These are phyloP conservation scores for Thymallus thymallus DNA, from an alignment of 2,113 vertebrate genomes.

Conservation along the genomic window DNA sequence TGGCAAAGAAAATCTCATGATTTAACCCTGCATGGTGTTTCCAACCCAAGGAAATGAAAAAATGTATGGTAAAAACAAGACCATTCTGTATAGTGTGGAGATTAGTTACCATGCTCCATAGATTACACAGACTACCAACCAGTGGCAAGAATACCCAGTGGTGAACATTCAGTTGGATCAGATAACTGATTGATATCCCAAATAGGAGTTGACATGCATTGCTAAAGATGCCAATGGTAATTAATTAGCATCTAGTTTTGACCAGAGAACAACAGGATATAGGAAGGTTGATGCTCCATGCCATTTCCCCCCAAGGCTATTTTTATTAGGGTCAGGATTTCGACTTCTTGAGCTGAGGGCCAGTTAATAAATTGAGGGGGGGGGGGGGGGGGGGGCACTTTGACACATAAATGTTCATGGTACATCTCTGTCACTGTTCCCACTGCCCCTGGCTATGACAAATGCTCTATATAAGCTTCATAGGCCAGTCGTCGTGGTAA, in stretches of 20 bases:
- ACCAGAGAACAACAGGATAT: constrained; percentile 87
- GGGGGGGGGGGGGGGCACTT: too few species aligned
- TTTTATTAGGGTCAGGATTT: constrained; percentile 88
- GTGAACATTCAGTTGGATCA: constrained; percentile 73
- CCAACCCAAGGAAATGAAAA: not conserved
- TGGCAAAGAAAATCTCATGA: not conserved
- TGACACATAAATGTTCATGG: constrained; percentile 83
- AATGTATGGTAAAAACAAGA: not conserved
- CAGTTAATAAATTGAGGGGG: constrained; percentile 85
- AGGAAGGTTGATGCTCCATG: constrained; percentile 81
- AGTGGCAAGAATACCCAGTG: constrained; percentile 8
- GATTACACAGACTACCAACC: not conserved
- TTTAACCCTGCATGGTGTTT: not conserved
- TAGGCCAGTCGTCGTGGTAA: constrained; percentile 36
- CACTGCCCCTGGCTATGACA: constrained; percentile 72
- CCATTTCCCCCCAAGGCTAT: constrained; percentile 84
- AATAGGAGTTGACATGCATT: constrained; percentile 92
- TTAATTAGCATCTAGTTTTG: constrained; percentile 98
- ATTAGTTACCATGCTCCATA: not conserved
- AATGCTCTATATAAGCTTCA: constrained; percentile 63
- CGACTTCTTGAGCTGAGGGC: constrained; percentile 78
- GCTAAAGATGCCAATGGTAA: constrained; percentile 97
- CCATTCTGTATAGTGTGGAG: not conserved
- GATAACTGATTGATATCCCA: constrained; percentile 84
- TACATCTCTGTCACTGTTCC: constrained; percentile 79